Conservation (phyloP, 2,888 invertebrate genomes). For the Dryococelus australis region DNA sequence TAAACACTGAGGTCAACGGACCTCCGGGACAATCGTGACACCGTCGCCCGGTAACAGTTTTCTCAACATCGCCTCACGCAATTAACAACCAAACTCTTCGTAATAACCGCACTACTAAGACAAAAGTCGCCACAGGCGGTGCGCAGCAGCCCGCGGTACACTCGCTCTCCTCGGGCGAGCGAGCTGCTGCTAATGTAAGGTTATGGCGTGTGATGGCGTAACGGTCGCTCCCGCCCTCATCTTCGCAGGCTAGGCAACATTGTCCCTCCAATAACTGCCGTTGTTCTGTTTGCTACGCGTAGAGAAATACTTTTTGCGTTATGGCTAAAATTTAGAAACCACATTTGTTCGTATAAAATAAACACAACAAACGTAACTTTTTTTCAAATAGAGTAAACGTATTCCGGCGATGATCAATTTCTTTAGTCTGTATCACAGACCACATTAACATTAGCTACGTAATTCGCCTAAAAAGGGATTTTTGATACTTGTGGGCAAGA, state of each 20-base stretch:
- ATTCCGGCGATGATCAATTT: no score
- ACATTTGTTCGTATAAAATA: no score
- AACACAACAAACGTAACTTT: no score
- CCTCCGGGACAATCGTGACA: not conserved
- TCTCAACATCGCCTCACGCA: not conserved
- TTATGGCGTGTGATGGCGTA: conserved; percentile 25
- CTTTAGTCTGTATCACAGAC: no score
- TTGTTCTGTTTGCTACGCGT: no score
- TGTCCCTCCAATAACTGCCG: not conserved
- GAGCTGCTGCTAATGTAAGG: not conserved
- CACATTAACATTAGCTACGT: no score
- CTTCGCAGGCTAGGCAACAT: not conserved
- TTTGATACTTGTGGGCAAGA: no score
- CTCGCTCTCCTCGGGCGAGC: not conserved
- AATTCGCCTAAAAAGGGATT: no score
- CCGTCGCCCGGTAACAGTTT: not conserved
- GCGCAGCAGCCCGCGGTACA: not conserved
- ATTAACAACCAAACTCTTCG: not conserved
- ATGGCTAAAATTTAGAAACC: no score
- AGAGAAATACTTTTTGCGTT: no score
- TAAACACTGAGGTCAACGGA: not conserved
- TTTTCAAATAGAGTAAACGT: no score
- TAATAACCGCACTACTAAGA: not conserved
- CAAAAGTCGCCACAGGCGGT: not conserved
- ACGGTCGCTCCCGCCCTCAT: conserved; percentile 30